phyloP scores from a whole-genome alignment of 2,113 vertebrate genomes.

The Cervus canadensis region DNA sequence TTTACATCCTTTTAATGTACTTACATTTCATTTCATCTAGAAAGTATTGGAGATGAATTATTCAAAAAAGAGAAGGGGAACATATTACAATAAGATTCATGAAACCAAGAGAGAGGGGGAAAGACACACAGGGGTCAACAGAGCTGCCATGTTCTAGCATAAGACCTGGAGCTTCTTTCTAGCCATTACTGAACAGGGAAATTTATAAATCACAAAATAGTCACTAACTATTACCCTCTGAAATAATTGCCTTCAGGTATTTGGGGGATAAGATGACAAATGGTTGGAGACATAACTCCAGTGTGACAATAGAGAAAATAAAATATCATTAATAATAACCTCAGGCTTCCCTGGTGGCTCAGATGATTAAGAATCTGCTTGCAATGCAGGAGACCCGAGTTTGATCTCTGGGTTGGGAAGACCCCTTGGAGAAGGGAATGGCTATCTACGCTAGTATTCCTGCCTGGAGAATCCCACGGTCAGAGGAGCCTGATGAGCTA shows the following conservation, averaged over 20 bases:
- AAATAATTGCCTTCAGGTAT: neutral
- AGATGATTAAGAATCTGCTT: neutral
- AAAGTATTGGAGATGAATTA: neutral
- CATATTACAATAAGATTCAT: neutral
- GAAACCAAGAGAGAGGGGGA: neutral
- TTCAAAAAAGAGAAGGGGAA: neutral
- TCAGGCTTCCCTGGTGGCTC: neutral
- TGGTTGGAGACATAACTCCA: neutral
- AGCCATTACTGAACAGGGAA: neutral
- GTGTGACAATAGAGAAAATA: neutral
- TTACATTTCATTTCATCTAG: neutral
- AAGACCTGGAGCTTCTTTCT: neutral
- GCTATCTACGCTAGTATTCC: neutral
- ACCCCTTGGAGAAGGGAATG: neutral
- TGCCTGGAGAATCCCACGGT: neutral
- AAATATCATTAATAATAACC: neutral
- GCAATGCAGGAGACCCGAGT: neutral
- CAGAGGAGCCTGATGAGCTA: neutral
- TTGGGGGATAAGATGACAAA: neutral
- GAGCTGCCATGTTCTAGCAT: too few species aligned
- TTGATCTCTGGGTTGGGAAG: neutral
- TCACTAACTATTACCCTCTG: neutral
- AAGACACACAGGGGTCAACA: neutral
- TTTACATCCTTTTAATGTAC: neutral
- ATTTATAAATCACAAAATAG: neutral